Base-by-base conservation (phyloP, 2,888 invertebrate species). In the Mechanitis mazaeus region DNA sequence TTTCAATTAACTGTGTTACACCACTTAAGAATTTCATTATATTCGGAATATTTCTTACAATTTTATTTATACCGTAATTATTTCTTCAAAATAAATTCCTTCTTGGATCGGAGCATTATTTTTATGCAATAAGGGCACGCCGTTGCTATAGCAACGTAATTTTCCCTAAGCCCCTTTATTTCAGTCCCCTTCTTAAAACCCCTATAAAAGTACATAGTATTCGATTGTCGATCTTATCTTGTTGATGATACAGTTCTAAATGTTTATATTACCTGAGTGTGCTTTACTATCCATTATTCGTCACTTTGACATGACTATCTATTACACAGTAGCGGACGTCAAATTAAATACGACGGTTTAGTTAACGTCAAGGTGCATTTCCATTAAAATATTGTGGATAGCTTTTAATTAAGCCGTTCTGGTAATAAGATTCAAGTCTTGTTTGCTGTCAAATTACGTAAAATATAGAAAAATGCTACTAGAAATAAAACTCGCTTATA, bases 101-200 rank as follows among this genome's bases (percentile, higher is more conserved):
- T 33, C 28, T 61, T 53, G 47, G 47, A 58, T 59, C 58, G 55
- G 45, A 58, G 55, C 62, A 64, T 64, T 63, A 80, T 81, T 82
- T 81, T 78, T 79, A 78, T 81, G 79, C 80, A 79, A 78, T 77
- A 73, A 68, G 75, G 76, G 79, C 72, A 81, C 71, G 76, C 79
- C 66, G 81, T 81, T 68, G 68, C 72, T 72, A 79, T 81, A 74
- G 80, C 74, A 77, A 87, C 87, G 78, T 78, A 80, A 85, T 84
- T 80, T 79, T 77, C 76, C 74, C 73, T 83, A 85, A 85, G 85
- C 84, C 85, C 86, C 81, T 84, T 84, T 82, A 84, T 84, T 87
- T 83, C 80, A 81, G 77, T 79, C 80, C 86, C 83, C 81, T 78
- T 69, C 72, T 71, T 68, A 60, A 64, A 68, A 74, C 76, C 75